These are phyloP conservation scores for Centropus bengalensis DNA, from an alignment of 2,113 vertebrate genomes.

Conservation along the genomic window DNA sequence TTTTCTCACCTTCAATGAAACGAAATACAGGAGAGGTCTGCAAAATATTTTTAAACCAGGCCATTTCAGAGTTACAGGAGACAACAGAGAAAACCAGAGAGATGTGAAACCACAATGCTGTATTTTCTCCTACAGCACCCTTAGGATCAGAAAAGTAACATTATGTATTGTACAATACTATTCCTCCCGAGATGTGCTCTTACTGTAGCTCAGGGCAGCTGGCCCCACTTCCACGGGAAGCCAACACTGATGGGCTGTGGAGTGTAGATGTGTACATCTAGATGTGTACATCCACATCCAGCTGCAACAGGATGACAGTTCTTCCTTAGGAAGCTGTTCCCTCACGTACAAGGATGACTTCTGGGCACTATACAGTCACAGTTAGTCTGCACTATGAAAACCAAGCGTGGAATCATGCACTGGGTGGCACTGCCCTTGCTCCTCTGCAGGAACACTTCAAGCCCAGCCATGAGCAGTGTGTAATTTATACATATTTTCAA, in stretches of 20 bases:
- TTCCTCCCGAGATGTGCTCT: background rate
- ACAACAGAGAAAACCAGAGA: background rate
- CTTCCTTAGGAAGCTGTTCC: background rate
- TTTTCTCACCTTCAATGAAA: slow-evolving; percentile 42
- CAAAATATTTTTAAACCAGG: slow-evolving; percentile 12
- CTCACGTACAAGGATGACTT: background rate
- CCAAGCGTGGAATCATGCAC: accelerated
- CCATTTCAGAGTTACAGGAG: background rate
- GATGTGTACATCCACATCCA: background rate
- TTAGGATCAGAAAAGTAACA: background rate
- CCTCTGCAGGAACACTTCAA: background rate
- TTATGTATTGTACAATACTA: background rate
- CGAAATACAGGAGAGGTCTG: slow-evolving; percentile 1
- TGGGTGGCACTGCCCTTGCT: background rate
- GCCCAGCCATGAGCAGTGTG: background rate
- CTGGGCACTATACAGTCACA: accelerated
- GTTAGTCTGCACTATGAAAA: background rate
- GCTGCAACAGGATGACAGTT: accelerated
- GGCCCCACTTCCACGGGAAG: background rate
- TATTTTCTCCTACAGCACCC: background rate
- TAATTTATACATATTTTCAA: background rate
- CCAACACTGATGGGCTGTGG: background rate
- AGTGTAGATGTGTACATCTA: background rate
- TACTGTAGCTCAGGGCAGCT: background rate
- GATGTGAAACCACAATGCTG: background rate